Base-by-base conservation (phyloP, 2,888 invertebrate species). In the Xanthorhoe spadicearia region DNA sequence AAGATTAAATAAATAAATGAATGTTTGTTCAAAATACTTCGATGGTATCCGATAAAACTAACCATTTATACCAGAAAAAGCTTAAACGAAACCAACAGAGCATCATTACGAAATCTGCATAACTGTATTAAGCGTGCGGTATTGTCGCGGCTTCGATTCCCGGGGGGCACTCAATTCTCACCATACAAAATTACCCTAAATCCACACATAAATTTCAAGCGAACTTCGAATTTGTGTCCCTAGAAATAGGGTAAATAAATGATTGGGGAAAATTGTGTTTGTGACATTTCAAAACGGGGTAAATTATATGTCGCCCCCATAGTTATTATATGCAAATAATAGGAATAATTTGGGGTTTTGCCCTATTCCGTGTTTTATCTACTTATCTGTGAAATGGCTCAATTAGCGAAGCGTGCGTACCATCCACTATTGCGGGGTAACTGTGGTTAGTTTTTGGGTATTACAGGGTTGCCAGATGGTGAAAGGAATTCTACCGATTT, bases 331-430 rank as follows among this genome's bases (percentile, higher is more conserved):
- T 93, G 92, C 92, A 93, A 93, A 93, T 92, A 89, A 87, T 86
- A 84, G 84, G 90, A 84, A 92, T 92, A 92, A 92, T 90, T 88
- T 89, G 83, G 90, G 88, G 89, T 82, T 79, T 82, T 74, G 80
- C 82, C 83, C 83, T 79, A 81, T 84, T 84, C 82, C 91, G 90
- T 91, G 92, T 91, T 92, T 89, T 93, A 93, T 93, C 92, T 90
- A 88, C 90, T 92, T 92, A 92, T 92, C 92, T 92, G 87, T 90
- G 88, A 88, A 91, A 92, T 90, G 86, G 92, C 88, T 92, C 93
- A 92, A 93, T 93, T 92, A 92, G 89, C 71, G 77, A 84, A 81
- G 85, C 86, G 84, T 83, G 86, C 80, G 77, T 77, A 68, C 76
- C 74, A 77, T 78, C 75, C 80, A 59, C 57, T 53, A 46, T 52